phyloP scores from a whole-genome alignment of 30 jellyfish, hydroid and myxozoan genomes.

The Aurelia sp. region DNA sequence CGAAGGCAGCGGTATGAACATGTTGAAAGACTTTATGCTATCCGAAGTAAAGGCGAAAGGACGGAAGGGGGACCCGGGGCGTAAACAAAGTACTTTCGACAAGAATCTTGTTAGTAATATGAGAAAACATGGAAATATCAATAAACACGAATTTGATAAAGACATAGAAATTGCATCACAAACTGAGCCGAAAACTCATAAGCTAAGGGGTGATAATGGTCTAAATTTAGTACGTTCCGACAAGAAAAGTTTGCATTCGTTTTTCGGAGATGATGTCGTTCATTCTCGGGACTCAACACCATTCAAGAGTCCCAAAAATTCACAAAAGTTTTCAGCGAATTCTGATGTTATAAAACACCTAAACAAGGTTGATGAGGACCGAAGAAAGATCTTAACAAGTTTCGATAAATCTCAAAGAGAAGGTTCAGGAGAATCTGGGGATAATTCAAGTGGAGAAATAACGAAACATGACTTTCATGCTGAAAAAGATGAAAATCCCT shows the following conservation, averaged over 20 bases:
- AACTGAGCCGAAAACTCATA: not conserved
- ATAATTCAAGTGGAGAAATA: not conserved
- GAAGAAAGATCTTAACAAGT: slow-evolving; percentile 13
- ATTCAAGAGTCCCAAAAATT: not conserved
- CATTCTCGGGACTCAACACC: slow-evolving; percentile 1
- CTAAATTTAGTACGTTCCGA: slow-evolving; percentile 10
- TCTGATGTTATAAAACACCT: slow-evolving; percentile 33
- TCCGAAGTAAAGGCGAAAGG: slow-evolving; percentile 40
- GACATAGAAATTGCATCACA: too few species aligned
- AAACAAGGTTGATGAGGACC: slow-evolving; percentile 10
- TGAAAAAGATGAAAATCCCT: not conserved
- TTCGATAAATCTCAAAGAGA: slow-evolving; percentile 50
- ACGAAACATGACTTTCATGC: not conserved
- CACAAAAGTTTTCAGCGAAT: not conserved
- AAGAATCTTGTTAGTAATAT: not conserved
- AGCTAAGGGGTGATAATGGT: slow-evolving; percentile 53
- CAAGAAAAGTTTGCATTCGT: slow-evolving; percentile 43
- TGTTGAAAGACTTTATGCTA: slow-evolving; percentile 56
- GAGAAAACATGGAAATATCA: slow-evolving; percentile 25
- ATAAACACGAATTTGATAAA: slow-evolving; percentile 9
- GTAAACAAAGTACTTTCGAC: not conserved
- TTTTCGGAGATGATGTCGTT: slow-evolving; percentile 32
- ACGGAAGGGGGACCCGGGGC: slow-evolving; percentile 64
- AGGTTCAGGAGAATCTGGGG: slow-evolving; percentile 53
- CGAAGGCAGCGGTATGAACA: slow-evolving; percentile 57